Conservation (phyloP, 2,888 invertebrate genomes). For the Lordiphosa fenestrarum region DNA sequence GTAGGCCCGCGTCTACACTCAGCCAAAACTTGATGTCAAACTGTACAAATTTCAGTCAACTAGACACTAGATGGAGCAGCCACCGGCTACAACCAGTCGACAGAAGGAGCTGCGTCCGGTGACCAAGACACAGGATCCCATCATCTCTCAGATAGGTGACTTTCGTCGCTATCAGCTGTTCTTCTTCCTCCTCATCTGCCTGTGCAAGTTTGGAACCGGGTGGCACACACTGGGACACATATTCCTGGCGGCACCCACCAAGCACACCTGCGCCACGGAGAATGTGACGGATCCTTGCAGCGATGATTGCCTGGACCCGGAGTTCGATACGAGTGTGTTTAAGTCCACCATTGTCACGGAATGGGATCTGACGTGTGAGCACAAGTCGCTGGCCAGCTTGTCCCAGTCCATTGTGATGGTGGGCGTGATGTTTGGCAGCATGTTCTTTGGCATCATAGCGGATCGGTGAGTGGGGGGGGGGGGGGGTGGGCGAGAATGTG, state of each 20-base stretch:
- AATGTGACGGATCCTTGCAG: slow-evolving; percentile 81
- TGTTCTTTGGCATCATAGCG: slow-evolving; percentile 87
- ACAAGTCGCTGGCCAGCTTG: slow-evolving; percentile 85
- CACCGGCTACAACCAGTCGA: background rate
- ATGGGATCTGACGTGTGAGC: slow-evolving; percentile 85
- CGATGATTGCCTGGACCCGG: slow-evolving; percentile 82
- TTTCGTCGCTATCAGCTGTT: slow-evolving; percentile 89
- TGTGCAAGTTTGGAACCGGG: slow-evolving; percentile 89
- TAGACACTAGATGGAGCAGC: background rate
- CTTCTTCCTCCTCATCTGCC: slow-evolving; percentile 85
- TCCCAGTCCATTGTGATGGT: slow-evolving; percentile 90
- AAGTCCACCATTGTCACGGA: slow-evolving; percentile 87
- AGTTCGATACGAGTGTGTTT: slow-evolving; percentile 85
- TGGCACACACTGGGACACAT: slow-evolving; percentile 91
- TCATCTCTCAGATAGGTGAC: slow-evolving; percentile 86
- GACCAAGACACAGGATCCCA: slow-evolving; percentile 81
- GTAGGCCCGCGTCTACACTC: slow-evolving; percentile 5
- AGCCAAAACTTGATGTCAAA: background rate
- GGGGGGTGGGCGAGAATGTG: too few species aligned
- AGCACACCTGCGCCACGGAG: slow-evolving; percentile 81
- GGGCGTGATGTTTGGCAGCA: slow-evolving; percentile 88
- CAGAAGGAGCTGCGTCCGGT: slow-evolving; percentile 23
- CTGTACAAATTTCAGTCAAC: background rate
- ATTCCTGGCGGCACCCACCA: slow-evolving; percentile 86
- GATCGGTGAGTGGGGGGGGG: slow-evolving; percentile 83